Conservation (phyloP, 2,888 invertebrate genomes). For the Thereva unica region DNA sequence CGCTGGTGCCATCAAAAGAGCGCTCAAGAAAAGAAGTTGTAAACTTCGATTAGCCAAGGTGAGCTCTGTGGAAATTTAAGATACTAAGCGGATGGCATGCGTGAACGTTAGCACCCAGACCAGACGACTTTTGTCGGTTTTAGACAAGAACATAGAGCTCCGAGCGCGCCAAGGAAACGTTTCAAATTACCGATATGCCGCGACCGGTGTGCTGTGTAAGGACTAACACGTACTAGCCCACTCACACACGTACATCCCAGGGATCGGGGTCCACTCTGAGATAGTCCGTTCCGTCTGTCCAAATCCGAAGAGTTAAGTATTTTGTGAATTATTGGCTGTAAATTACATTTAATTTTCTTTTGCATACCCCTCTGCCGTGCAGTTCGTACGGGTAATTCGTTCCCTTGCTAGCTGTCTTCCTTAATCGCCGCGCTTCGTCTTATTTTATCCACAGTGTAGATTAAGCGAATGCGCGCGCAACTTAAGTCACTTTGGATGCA, state of each 20-base stretch:
- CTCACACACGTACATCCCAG: slow-evolving; percentile 1
- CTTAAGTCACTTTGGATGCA: slow-evolving; percentile 24
- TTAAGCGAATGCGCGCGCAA: slow-evolving; percentile 26
- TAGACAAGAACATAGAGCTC: slow-evolving; percentile 12
- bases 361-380: slow-evolving; percentile 19
- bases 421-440: slow-evolving; percentile 25
- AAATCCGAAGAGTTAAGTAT: slow-evolving; percentile 31
- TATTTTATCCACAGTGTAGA: slow-evolving; percentile 15
- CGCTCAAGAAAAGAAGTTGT: slow-evolving; percentile 35
- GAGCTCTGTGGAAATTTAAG: slow-evolving; percentile 34
- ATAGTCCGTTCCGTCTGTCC: slow-evolving; percentile 27
- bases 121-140: slow-evolving; percentile 30
- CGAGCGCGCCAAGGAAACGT: slow-evolving; percentile 11
- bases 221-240: neutral
- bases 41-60: slow-evolving; percentile 36
- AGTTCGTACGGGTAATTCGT: slow-evolving; percentile 16
- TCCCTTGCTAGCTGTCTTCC: slow-evolving; percentile 24
- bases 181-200: slow-evolving; percentile 22
- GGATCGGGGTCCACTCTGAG: slow-evolving; percentile 16
- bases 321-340: slow-evolving; percentile 39
- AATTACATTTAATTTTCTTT: slow-evolving; percentile 39
- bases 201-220: slow-evolving; percentile 9
- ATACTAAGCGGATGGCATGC: slow-evolving; percentile 29
- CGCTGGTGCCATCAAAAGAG: slow-evolving; percentile 3
- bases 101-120: slow-evolving; percentile 17